Evolutionary conservation across 2,888 invertebrate genomes (phyloP).

Genomic region (Drosophila birchii): DNA sequence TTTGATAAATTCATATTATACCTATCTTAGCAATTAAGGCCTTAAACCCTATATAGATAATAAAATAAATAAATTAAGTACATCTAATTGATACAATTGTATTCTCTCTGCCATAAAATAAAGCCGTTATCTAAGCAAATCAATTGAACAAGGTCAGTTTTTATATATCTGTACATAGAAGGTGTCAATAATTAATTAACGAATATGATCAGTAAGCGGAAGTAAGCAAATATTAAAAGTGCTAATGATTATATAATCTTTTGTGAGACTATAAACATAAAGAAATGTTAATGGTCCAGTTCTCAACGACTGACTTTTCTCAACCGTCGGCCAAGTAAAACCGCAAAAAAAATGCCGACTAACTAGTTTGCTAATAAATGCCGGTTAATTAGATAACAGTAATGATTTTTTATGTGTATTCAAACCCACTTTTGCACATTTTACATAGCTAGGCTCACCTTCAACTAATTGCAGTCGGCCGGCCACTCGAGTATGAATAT

Average conservation of each 20-base stretch:
- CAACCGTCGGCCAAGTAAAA: neutral
- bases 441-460: constrained; percentile 33
- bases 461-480: constrained; percentile 7
- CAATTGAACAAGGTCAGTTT: constrained; percentile 30
- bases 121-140: constrained; percentile 1
- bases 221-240: constrained; percentile 3
- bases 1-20: neutral
- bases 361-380: constrained; percentile 26
- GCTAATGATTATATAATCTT: constrained; percentile 7
- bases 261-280: constrained; percentile 5
- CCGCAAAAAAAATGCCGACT: constrained; percentile 13
- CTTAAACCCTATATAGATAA: neutral
- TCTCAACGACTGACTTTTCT: neutral
- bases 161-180: neutral
- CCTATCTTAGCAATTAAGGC: neutral
- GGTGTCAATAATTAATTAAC: constrained; percentile 21
- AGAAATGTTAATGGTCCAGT: neutral
- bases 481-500: constrained; percentile 13
- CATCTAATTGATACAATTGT: neutral
- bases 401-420: constrained; percentile 9
- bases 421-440: constrained; percentile 18
- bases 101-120: neutral
- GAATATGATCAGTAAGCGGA: neutral
- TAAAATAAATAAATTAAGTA: neutral
- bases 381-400: constrained; percentile 26